A percentile compares a stretch with the other conserved stretches of the same genome.
These are phyloP conservation scores for Theristicus caerulescens DNA, from an alignment of 2,113 vertebrate species.

Conservation along the genomic window DNA sequence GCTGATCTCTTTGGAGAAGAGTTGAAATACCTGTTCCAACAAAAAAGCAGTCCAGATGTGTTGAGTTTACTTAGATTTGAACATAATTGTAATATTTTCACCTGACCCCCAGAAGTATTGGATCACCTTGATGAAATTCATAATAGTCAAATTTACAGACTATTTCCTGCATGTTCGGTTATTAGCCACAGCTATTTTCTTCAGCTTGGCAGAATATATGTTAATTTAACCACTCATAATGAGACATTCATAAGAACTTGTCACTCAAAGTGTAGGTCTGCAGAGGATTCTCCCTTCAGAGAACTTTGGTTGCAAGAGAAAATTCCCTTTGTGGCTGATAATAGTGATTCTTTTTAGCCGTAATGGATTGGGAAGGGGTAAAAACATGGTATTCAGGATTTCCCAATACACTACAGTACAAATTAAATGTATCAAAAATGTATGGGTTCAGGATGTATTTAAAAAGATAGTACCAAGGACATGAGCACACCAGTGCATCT, in stretches of 20 bases:
- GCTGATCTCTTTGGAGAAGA: background rate
- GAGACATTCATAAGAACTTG: constrained; percentile 71
- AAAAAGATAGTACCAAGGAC: constrained; percentile 2
- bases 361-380: constrained; percentile 46
- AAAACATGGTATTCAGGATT: constrained; percentile 44
- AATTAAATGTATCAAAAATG: constrained; percentile 65
- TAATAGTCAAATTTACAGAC: constrained; percentile 67
- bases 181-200: constrained; percentile 71
- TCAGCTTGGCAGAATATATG: constrained; percentile 72
- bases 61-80: constrained; percentile 39
- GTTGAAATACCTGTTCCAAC: constrained; percentile 28
- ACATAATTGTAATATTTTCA: constrained; percentile 15
- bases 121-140: constrained; percentile 52
- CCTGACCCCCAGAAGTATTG: constrained; percentile 43
- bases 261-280: constrained; percentile 71
- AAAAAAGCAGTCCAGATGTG: background rate
- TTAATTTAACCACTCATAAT: constrained; percentile 74
- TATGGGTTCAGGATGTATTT: constrained; percentile 44
- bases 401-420: constrained; percentile 38
- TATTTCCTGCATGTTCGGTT: constrained; percentile 62
- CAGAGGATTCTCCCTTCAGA: constrained; percentile 72
- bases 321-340: constrained; percentile 69
- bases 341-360: constrained; percentile 62
- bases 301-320: constrained; percentile 66
- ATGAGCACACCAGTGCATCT: background rate